Evolutionary conservation across 2,888 invertebrate genomes (phyloP).

Genomic region (Hydrotaea diabolus): DNA sequence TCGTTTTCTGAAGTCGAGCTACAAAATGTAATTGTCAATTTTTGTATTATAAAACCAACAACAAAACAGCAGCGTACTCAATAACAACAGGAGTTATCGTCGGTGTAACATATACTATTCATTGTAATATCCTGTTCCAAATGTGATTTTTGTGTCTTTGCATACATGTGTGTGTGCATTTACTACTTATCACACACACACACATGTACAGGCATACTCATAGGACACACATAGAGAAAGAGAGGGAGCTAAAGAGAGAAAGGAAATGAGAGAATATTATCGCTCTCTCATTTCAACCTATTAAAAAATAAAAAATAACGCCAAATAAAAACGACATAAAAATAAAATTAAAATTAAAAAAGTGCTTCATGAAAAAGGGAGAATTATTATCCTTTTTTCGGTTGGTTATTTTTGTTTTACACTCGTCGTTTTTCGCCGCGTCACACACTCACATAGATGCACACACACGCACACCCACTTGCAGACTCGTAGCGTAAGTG

Average conservation of each 20-base stretch:
- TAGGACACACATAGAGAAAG: constrained; percentile 22
- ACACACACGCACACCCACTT: constrained; percentile 29
- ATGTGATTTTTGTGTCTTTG: constrained; percentile 54
- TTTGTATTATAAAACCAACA: not conserved
- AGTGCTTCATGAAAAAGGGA: constrained; percentile 61
- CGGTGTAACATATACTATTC: constrained; percentile 10
- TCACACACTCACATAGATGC: no score
- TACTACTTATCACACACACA: constrained; percentile 54
- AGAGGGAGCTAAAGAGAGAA: constrained; percentile 53
- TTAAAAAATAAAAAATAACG: constrained; percentile 59
- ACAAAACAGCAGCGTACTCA: not conserved
- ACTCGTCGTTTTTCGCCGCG: constrained; percentile 66
- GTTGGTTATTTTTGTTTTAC: constrained; percentile 71
- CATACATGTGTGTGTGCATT: constrained; percentile 59
- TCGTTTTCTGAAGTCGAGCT: not conserved
- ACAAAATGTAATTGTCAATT: not conserved
- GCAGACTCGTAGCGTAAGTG: not conserved
- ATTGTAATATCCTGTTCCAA: constrained; percentile 62
- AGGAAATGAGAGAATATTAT: constrained; percentile 45
- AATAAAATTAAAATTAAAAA: constrained; percentile 68
- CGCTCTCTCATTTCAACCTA: constrained; percentile 54
- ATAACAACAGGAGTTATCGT: not conserved
- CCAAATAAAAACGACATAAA: constrained; percentile 63
- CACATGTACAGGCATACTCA: not conserved
- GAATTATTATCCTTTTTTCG: constrained; percentile 73